These are phyloP conservation scores for Takifugu ocellatus DNA, from an alignment of 2,797 vertebrate genomes.

Conservation along the genomic window DNA sequence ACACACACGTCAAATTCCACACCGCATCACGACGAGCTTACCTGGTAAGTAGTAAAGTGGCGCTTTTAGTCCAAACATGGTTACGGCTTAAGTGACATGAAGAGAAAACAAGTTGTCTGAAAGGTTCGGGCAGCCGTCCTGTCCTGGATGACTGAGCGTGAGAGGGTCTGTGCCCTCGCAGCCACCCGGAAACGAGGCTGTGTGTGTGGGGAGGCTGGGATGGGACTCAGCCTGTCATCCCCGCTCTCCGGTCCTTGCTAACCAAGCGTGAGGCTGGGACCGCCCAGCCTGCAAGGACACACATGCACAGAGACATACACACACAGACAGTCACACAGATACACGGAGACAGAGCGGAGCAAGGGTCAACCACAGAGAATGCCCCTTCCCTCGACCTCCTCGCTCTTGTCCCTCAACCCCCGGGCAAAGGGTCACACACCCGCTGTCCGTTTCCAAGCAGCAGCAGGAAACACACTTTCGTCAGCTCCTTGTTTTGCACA, in stretches of 20 bases:
- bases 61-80: constrained; percentile 97
- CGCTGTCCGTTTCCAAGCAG: constrained; percentile 57
- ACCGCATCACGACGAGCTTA: constrained; percentile 68
- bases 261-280: constrained; percentile 70
- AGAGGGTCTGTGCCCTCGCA: constrained; percentile 66
- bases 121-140: constrained; percentile 48
- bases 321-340: constrained; percentile 55
- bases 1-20: constrained; percentile 11
- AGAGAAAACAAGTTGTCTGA: constrained; percentile 66
- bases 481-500: constrained; percentile 26
- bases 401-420: constrained; percentile 51
- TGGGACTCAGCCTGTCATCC: constrained; percentile 76
- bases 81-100: constrained; percentile 86
- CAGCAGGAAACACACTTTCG: constrained; percentile 42
- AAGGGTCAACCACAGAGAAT: constrained; percentile 64
- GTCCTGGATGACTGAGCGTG: constrained; percentile 71
- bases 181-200: constrained; percentile 70
- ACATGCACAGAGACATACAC: constrained; percentile 44
- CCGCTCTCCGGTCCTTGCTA: constrained; percentile 70
- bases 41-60: constrained; percentile 97
- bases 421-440: constrained; percentile 65
- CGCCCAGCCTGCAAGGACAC: constrained; percentile 69
- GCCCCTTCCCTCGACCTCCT: constrained; percentile 58
- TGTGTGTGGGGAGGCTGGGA: constrained; percentile 68
- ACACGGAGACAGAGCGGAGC: constrained; percentile 59